Evolutionary conservation across 2,888 invertebrate genomes (phyloP).

Genomic region (Alviniconcha strummeri): DNA sequence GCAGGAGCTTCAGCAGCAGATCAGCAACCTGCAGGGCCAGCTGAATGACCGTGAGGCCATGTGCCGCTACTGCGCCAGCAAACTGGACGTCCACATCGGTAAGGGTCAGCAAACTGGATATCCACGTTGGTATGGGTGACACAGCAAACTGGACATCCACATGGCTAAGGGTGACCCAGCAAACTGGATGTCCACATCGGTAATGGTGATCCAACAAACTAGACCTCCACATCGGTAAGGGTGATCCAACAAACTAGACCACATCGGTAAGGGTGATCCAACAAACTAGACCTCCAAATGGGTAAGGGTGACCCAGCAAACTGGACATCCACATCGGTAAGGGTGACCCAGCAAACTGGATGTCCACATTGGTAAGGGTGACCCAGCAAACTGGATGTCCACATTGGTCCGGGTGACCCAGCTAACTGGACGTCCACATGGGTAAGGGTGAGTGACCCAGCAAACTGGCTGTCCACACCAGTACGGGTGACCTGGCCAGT

Average conservation of each 20-base stretch:
- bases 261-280: no score
- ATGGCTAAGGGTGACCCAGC: constrained; percentile 58
- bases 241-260: no score
- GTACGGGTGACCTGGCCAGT: no score
- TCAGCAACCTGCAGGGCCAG: constrained; percentile 66
- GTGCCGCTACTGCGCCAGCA: constrained; percentile 67
- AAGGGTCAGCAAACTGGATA: constrained; percentile 67
- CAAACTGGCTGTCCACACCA: no score
- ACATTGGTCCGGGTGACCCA: no score
- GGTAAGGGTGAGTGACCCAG: no score
- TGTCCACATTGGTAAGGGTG: constrained; percentile 44
- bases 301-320: no score
- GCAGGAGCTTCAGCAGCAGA: constrained; percentile 64
- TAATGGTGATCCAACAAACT: no score
- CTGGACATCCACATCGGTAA: constrained; percentile 56
- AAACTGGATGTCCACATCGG: neutral
- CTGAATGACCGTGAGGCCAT: constrained; percentile 70
- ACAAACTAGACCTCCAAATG: no score
- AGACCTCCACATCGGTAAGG: no score
- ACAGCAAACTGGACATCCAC: constrained; percentile 68
- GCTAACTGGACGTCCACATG: no score
- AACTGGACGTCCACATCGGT: constrained; percentile 71
- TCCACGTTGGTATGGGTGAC: constrained; percentile 53
- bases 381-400: no score
- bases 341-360: constrained; percentile 66